Evolutionary conservation across 2,888 invertebrate genomes (phyloP).

Genomic region (Rugalucina vietnamica): DNA sequence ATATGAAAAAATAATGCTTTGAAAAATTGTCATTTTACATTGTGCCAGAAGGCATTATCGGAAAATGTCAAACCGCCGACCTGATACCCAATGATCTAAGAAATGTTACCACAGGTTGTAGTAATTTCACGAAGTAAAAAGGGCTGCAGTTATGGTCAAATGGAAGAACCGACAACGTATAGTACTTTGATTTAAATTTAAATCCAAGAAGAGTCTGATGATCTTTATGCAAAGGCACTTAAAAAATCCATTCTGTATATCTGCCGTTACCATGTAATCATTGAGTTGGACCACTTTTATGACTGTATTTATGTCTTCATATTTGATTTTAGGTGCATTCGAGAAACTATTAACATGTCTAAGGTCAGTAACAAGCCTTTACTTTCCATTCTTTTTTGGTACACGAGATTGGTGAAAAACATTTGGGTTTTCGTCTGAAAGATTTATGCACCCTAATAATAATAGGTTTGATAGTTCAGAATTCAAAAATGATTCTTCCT

Average conservation of each 20-base stretch:
- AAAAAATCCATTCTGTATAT: constrained; percentile 22
- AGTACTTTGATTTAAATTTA: neutral
- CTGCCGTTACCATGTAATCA: constrained; percentile 18
- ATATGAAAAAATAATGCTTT: too few species aligned
- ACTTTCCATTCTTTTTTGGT: constrained; percentile 27
- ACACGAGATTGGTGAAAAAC: constrained; percentile 25
- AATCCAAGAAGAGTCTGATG: constrained; percentile 12
- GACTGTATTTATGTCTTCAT: constrained; percentile 6
- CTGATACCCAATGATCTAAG: constrained; percentile 7
- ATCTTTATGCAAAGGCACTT: constrained; percentile 22
- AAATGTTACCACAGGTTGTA: constrained; percentile 10
- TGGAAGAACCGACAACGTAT: constrained; percentile 14
- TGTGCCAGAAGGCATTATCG: too few species aligned
- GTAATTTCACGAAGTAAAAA: constrained; percentile 21
- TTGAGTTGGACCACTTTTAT: neutral
- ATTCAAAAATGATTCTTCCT: constrained; percentile 20
- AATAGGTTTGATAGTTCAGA: constrained; percentile 10
- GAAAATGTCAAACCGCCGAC: too few species aligned
- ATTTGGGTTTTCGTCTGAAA: neutral
- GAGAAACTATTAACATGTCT: neutral
- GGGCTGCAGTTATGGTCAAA: constrained; percentile 14
- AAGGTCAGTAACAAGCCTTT: constrained; percentile 26
- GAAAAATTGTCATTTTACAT: too few species aligned
- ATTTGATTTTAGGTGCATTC: neutral
- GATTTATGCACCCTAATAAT: neutral